Conservation (phyloP, 2,797 vertebrate species). For the Oreonectes daqikongensis region DNA sequence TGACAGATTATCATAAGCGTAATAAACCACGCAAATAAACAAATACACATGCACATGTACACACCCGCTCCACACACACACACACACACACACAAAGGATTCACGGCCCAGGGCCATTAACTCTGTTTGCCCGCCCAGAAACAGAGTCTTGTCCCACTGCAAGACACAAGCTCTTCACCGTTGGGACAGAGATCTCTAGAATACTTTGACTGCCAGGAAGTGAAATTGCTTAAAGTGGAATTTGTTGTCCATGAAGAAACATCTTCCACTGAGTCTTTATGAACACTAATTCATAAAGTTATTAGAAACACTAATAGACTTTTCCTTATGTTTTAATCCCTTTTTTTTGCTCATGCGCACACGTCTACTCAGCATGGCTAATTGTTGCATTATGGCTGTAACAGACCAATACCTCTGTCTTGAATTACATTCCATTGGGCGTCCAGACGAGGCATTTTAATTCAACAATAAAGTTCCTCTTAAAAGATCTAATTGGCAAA, state of each 20-base stretch:
- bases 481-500: background rate
- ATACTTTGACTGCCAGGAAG: conserved; percentile 12
- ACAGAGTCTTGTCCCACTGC: conserved; percentile 26
- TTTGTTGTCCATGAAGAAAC: conserved; percentile 17
- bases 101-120: conserved; percentile 40
- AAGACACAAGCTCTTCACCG: conserved; percentile 11
- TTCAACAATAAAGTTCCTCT: conserved; percentile 1
- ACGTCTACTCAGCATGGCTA: conserved; percentile 59
- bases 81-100: conserved; percentile 26
- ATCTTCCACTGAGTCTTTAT: background rate
- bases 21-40: conserved; percentile 17
- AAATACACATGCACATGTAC: conserved; percentile 10
- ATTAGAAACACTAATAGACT: background rate
- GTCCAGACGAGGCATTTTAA: conserved; percentile 10
- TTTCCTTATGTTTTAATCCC: background rate
- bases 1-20: conserved; percentile 32
- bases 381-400: conserved; percentile 74
- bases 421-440: conserved; percentile 65
- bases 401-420: conserved; percentile 69
- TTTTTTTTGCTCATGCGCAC: conserved; percentile 29
- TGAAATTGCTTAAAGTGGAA: background rate
- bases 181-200: background rate
- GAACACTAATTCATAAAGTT: too few species aligned
- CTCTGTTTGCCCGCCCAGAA: conserved; percentile 38
- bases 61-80: background rate